Conservation (phyloP, 1,140 invertebrate species). For the Berghia stephanieae region DNA sequence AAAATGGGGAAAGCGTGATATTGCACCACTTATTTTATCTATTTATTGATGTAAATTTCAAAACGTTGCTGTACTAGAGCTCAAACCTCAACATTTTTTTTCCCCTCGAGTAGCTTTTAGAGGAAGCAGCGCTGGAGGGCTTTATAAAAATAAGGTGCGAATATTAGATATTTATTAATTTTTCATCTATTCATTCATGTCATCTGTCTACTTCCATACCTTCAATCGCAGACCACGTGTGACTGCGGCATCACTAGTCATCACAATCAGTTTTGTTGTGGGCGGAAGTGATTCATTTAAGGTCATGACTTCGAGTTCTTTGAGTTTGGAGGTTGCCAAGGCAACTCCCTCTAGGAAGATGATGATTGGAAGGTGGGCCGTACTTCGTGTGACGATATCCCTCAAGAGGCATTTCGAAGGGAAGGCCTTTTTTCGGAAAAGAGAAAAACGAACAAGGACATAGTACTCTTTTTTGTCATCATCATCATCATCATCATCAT, state of each 20-base stretch:
- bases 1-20: too few species aligned
- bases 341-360: conserved; percentile 22
- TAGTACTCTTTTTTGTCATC: neutral
- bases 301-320: conserved; percentile 25
- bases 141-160: too few species aligned
- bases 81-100: too few species aligned
- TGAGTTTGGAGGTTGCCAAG: neutral
- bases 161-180: too few species aligned
- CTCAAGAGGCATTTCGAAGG: conserved; percentile 4
- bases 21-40: too few species aligned
- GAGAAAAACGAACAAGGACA: neutral
- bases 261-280: conserved; percentile 15
- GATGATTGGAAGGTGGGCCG: neutral
- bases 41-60: too few species aligned
- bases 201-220: too few species aligned
- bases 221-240: conserved; percentile 11
- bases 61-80: too few species aligned
- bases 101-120: too few species aligned
- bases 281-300: conserved; percentile 6
- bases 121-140: too few species aligned
- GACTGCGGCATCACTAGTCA: conserved; percentile 19
- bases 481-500: neutral
- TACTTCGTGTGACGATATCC: conserved; percentile 23
- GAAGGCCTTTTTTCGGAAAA: neutral
- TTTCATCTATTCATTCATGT: too few species aligned